Evolutionary conservation across 2,113 vertebrate genomes (phyloP).

Genomic region (Pristiophorus japonicus): DNA sequence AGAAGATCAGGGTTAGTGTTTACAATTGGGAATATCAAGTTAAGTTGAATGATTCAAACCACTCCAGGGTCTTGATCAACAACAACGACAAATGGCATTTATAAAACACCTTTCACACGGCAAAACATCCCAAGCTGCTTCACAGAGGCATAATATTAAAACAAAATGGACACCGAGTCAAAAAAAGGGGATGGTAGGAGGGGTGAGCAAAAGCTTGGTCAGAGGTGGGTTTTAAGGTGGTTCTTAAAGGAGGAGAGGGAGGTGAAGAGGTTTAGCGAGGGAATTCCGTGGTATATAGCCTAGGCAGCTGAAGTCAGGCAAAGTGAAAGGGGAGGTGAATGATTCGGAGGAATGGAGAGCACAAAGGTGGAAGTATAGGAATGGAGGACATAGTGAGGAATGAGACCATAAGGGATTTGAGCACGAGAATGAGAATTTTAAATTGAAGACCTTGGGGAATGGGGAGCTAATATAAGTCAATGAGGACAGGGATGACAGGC

Average conservation of each 20-base stretch:
- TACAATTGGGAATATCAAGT: conserved; percentile 46
- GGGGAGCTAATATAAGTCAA: not conserved
- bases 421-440: not conserved
- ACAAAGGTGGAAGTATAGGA: not conserved
- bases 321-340: not conserved
- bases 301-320: not conserved
- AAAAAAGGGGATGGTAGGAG: not conserved
- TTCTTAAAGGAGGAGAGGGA: not conserved
- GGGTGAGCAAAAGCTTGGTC: too few relatives aligned
- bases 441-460: not conserved
- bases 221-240: not conserved
- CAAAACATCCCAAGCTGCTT: not conserved
- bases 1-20: conserved; percentile 45
- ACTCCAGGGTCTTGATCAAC: conserved; percentile 2
- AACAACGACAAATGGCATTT: not conserved
- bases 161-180: not conserved
- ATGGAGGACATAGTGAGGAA: not conserved
- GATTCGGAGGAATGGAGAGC: not conserved
- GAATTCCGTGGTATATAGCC: not conserved
- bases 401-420: not conserved
- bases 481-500: not conserved
- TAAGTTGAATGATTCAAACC: conserved; percentile 55
- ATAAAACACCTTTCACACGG: not conserved
- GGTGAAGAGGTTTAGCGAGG: not conserved
- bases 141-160: not conserved